A percentile compares a stretch with the other conserved stretches of the same genome.
Evolutionary conservation across 1,140 invertebrate species (phyloP).

Genomic region (Nilaparvata lugens): DNA sequence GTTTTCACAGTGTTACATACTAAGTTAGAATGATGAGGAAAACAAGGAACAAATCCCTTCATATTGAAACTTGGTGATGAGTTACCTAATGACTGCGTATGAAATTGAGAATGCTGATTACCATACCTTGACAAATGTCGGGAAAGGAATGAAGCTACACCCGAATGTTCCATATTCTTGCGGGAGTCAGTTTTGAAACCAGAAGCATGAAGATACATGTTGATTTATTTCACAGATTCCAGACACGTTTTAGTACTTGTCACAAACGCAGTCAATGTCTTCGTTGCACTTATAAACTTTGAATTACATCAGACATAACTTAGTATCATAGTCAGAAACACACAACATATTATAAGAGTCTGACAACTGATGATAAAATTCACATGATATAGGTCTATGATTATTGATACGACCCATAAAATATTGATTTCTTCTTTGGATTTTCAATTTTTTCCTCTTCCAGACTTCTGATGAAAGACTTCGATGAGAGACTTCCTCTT

Average conservation of each 20-base stretch:
- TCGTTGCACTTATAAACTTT: neutral
- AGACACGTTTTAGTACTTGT: neutral
- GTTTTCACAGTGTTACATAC: neutral
- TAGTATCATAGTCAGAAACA: neutral
- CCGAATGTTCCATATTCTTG: neutral
- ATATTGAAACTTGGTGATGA: neutral
- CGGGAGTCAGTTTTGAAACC: neutral
- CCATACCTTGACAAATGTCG: neutral
- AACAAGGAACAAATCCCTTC: neutral
- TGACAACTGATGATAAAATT: neutral
- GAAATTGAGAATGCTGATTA: neutral
- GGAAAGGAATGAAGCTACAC: neutral
- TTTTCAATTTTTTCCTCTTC: slow-evolving; percentile 1
- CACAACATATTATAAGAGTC: neutral
- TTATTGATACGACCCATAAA: neutral
- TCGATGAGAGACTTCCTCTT: too few relatives aligned
- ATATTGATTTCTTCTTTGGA: neutral
- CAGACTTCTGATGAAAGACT: too few relatives aligned
- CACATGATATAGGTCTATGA: neutral
- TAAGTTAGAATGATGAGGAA: neutral
- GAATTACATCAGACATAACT: neutral
- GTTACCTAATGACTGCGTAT: neutral
- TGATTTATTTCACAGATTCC: neutral
- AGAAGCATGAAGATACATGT: neutral
- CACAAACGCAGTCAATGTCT: neutral